Conservation (phyloP, 2,113 vertebrate genomes). For the Accipiter cooperii region DNA sequence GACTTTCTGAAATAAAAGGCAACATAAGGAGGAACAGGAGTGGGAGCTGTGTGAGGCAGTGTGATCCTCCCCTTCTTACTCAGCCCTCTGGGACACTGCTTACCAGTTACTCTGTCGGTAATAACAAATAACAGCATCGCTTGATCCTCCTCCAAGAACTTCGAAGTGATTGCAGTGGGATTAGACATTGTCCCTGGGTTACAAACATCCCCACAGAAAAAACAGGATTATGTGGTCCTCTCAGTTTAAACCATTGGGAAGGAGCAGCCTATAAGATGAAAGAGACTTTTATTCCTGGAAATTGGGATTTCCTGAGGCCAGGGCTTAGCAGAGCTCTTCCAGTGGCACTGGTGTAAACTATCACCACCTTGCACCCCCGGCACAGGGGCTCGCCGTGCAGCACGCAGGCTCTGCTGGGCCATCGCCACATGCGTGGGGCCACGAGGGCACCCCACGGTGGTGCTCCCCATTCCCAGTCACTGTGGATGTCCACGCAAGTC, state of each 20-base stretch:
- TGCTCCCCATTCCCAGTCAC: accelerated
- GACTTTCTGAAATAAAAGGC: not conserved
- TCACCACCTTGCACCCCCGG: not conserved
- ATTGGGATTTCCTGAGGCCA: not conserved
- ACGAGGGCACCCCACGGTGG: not conserved
- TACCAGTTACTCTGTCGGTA: not conserved
- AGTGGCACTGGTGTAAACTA: not conserved
- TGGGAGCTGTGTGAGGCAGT: not conserved
- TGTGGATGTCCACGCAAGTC: accelerated
- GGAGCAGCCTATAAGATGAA: not conserved
- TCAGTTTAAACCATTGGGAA: not conserved
- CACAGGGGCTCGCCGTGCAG: not conserved
- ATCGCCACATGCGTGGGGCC: accelerated
- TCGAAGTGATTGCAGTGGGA: not conserved
- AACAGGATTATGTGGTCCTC: conserved; percentile 38
- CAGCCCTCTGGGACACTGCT: not conserved
- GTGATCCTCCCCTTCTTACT: not conserved
- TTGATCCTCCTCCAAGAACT: not conserved
- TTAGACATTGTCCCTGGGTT: not conserved
- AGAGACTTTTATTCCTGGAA: conserved; percentile 23
- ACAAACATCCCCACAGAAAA: not conserved
- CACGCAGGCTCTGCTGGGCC: not conserved
- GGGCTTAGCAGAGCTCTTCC: not conserved
- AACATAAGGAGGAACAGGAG: not conserved
- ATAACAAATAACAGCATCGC: not conserved